Evolutionary conservation across 2,797 vertebrate genomes (phyloP).

Genomic region (Simalia tracyae): DNA sequence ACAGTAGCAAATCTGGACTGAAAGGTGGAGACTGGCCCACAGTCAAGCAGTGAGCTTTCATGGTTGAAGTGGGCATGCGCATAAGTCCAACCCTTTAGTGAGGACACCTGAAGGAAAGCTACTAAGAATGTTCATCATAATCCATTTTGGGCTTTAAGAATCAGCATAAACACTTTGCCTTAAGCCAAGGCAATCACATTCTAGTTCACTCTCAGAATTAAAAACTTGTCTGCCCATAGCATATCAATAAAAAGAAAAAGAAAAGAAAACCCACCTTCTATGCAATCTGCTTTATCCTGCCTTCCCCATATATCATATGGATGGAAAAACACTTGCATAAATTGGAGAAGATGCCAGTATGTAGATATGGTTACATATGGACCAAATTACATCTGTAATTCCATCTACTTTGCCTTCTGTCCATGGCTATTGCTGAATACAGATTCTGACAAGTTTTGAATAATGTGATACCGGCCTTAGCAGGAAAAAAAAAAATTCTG

Average conservation of each 20-base stretch:
- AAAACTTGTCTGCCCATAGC: not conserved
- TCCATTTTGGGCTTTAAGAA: not conserved
- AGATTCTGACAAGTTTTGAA: not conserved
- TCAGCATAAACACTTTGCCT: not conserved
- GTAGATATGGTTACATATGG: not conserved
- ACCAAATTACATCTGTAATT: not conserved
- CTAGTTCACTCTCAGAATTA: not conserved
- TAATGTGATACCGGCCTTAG: too few species aligned
- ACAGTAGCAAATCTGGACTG: not conserved
- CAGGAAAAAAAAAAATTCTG: too few species aligned
- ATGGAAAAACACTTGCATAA: not conserved
- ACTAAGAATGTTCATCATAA: not conserved
- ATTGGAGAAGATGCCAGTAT: not conserved
- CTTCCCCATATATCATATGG: not conserved
- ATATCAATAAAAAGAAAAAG: not conserved
- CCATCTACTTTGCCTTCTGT: not conserved
- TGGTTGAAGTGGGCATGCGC: not conserved
- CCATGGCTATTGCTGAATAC: not conserved
- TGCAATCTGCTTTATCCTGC: not conserved
- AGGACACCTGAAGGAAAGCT: not conserved
- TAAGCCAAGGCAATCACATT: not conserved
- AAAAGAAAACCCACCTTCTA: not conserved
- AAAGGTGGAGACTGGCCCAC: not conserved
- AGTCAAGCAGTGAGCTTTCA: not conserved
- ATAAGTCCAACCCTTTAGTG: not conserved